Conservation (phyloP, 2,797 vertebrate genomes). For the Gobionotothen gibberifrons region DNA sequence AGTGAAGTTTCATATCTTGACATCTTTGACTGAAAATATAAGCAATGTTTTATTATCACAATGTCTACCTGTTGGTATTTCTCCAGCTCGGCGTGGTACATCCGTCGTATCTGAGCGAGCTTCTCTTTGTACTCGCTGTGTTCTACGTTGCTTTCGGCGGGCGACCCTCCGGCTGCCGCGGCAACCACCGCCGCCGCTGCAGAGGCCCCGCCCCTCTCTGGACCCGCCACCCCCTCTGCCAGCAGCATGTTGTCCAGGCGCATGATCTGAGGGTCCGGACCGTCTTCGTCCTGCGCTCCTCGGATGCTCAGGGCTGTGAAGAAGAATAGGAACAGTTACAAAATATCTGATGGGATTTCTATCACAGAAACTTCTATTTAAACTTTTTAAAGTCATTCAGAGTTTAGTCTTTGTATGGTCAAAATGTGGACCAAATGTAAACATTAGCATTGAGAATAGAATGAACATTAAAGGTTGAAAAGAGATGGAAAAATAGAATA, state of each 20-base stretch:
- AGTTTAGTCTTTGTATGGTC: background rate
- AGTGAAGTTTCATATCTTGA: background rate
- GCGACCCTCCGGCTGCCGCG: conserved; percentile 78
- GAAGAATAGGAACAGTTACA: conserved; percentile 1
- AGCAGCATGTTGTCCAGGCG: conserved; percentile 86
- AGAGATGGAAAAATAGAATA: background rate
- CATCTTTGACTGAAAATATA: no score
- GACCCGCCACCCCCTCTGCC: conserved; percentile 84
- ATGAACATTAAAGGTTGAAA: background rate
- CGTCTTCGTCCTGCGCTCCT: conserved; percentile 80
- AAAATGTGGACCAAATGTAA: conserved; percentile 1
- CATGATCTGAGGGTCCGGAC: conserved; percentile 81
- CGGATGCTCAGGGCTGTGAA: conserved; percentile 77
- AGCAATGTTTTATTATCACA: background rate
- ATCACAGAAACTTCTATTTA: background rate
- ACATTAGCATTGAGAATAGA: background rate
- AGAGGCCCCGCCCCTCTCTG: conserved; percentile 80
- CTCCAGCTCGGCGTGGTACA: conserved; percentile 86
- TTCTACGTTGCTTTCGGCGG: conserved; percentile 80
- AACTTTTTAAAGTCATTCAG: background rate
- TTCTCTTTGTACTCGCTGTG: conserved; percentile 86
- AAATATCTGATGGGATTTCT: background rate
- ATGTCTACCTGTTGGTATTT: conserved; percentile 85
- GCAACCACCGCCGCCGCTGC: conserved; percentile 71
- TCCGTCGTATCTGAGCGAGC: conserved; percentile 85